Evolutionary conservation across 2,113 vertebrate genomes (phyloP), one percentile per base, ranked within the genome.

Genomic region (Thunnus maccoyii): DNA sequence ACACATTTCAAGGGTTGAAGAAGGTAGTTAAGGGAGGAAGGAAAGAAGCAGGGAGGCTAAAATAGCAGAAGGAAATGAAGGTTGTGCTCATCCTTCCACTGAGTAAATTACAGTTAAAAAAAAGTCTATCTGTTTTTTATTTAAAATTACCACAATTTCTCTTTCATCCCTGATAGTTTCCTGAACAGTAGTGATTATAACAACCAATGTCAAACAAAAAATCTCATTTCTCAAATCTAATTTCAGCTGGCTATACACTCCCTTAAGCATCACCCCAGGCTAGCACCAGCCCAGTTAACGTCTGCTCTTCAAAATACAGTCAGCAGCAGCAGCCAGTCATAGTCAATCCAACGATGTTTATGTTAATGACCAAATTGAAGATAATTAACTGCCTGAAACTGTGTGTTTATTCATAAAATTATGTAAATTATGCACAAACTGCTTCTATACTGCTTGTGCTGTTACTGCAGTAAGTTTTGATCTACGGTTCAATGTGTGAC

Each of bases 1-100:
- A 90, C 83, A 92, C 84, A 85, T 88, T 90, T 84, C 84, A 91
- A 79, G 52, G 75, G 84, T 71, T 85, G 80, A 89, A 82, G 85
- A 85, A 86, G 81, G 82, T 55, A 72, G 86, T 86, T 89, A 78
- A 84, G 72, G 56, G 62, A 86, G 88, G 91, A 90, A 91, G 89
- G 72, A 90, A 83, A 85, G 72, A 73, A 66, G 20, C 8, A 17
- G 65, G 82, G 71, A 89, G 47, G 80, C 65, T 18, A 55, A 90
- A 91, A 90, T 79, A 91, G 86, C 75, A 46, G 15, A 76, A 81
- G 65, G 74, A 87, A 83, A 78, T 75, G 11, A 69, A 17, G 30
- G 63, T 80, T 41, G 30, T 30, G 78, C 50, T 82, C 72, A 54
- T 69, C 73, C 62, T 55, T 78, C 56, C 48, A 51, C 50, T 48